Evolutionary conservation across 2,888 invertebrate species (phyloP), one percentile per base, ranked within the genome.

Genomic region (Troides oblongomaculatus): DNA sequence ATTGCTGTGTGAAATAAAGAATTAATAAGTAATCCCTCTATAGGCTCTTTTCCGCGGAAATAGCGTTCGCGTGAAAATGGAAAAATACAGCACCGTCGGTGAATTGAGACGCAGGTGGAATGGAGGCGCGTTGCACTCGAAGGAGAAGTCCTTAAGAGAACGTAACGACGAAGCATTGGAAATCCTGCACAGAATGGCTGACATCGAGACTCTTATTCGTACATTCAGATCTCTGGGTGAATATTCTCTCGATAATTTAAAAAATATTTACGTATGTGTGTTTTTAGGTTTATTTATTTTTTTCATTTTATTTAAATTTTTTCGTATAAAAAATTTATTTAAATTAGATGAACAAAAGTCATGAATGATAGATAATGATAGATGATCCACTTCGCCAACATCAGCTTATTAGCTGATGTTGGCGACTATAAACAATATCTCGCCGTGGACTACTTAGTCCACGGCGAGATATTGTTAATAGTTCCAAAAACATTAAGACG

Each of bases 21-120:
- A 56, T 30, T 30, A 56, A 56, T 56, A n/a, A 1, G 8, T 30
- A n/a, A 12, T 21, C 30, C 25, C 10, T 21, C 77, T 74, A 23
- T 72, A 93, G 89, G 93, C 94, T 6, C 83, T 90, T 62, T 94
- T 93, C 88, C 93, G 94, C 2, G 94, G 94, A 0, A 89, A 94
- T 76, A 79, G 77, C 36, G 87, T 78, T 2, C 86, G 93, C 18
- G 70, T 79, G 23, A 75, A 75, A 1, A 74, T 79, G 53, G 53
- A 53, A 23, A 25, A 61, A 43, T 84, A 88, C 74, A 73, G 71
- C 2, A 81, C 83, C 21, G 82, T 88, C 1, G 75, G 76, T 0
- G 82, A 83, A 46, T 74, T 92, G 1, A 82, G 92, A 0, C 83
- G 80, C n/a, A 77, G 92, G 39, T 92, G 90, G 92, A 86, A 87